Percentiles rank a stretch among this genome's conserved stretches.
phyloP scores from a whole-genome alignment of 1,140 invertebrate genomes.

The Pogonomyrmex californicus region DNA sequence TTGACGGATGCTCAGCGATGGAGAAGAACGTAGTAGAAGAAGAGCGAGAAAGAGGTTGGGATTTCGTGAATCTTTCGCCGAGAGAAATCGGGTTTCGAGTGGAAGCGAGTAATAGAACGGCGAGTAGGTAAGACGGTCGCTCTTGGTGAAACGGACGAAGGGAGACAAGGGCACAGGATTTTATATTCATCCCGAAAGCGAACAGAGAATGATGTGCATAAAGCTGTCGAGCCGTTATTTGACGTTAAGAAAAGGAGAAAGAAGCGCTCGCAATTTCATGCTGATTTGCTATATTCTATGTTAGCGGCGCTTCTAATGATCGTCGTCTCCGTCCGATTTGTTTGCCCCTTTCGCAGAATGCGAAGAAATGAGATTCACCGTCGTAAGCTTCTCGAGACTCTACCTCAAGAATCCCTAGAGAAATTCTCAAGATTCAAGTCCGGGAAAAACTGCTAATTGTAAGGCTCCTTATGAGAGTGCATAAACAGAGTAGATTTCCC shows the following conservation, averaged over 20 bases:
- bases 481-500: slow-evolving; percentile 63
- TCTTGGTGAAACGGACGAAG: not conserved
- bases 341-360: slow-evolving; percentile 14
- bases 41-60: slow-evolving; percentile 30
- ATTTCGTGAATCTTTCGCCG: slow-evolving; percentile 66
- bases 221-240: slow-evolving; percentile 26
- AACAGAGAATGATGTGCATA: slow-evolving; percentile 2
- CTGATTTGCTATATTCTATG: slow-evolving; percentile 66
- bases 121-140: slow-evolving; percentile 47
- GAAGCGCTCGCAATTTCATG: slow-evolving; percentile 74
- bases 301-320: slow-evolving; percentile 41
- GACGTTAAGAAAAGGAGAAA: not conserved
- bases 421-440: slow-evolving; percentile 2
- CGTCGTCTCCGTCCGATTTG: slow-evolving; percentile 43
- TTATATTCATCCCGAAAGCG: slow-evolving; percentile 44
- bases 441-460: slow-evolving; percentile 59
- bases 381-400: slow-evolving; percentile 10
- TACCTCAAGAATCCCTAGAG: slow-evolving; percentile 8
- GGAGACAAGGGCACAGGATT: slow-evolving; percentile 42
- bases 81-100: slow-evolving; percentile 64
- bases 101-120: slow-evolving; percentile 65
- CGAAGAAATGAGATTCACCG: slow-evolving; percentile 42
- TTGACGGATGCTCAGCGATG: slow-evolving; percentile 64
- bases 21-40: slow-evolving; percentile 49
- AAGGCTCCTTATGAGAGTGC: slow-evolving; percentile 53